Evolutionary conservation across 2,888 invertebrate genomes (phyloP), one percentile per base, ranked within the genome.

Genomic region (Anagyrus pseudococci): DNA sequence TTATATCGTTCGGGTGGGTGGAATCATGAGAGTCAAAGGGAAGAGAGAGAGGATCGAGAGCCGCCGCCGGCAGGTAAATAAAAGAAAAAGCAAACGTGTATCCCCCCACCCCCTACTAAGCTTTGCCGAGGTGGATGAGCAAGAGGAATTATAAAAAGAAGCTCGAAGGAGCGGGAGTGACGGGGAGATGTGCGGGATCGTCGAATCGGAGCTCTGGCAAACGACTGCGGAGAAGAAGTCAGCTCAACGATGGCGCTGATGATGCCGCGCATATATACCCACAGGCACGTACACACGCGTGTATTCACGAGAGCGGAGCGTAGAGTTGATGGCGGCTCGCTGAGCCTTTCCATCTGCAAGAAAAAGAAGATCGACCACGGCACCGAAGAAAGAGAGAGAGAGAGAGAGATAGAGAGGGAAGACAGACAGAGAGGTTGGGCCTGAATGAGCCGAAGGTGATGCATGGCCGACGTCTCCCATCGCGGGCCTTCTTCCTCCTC

Each of bases 391-490:
- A n/a, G n/a, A 29, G 29, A 29, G 29, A 29, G 29, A 10, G 37
- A 46, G n/a, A 33, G 3, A 10, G 46, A 47, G 52, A 43, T 3
- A 22, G 37, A 50, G 50, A 49, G n/a, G 7, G 6, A 67, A 58
- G 58, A 62, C 68, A 69, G 70, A 68, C 66, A 70, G 70, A 71
- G 76, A 77, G 79, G 77, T 76, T 68, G 79, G 75, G 71, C 77
- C 75, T 71, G 73, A 75, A 71, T 76, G 77, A 78, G 75, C 76
- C 77, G 73, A 77, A 76, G 76, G 77, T 79, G 80, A 80, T 79
- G 77, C 79, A 80, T 79, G 79, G 80, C 77, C 79, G 78, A 77
- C 77, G 77, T 72, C 68, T 72, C 73, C 52, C n/a, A n/a, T n/a
- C n/a, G n/a, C 58, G 56, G 20, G 41, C 48, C 50, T 40, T 10